Evolutionary conservation across 2,113 vertebrate species (phyloP).

Genomic region (Dipodomys ordii): DNA sequence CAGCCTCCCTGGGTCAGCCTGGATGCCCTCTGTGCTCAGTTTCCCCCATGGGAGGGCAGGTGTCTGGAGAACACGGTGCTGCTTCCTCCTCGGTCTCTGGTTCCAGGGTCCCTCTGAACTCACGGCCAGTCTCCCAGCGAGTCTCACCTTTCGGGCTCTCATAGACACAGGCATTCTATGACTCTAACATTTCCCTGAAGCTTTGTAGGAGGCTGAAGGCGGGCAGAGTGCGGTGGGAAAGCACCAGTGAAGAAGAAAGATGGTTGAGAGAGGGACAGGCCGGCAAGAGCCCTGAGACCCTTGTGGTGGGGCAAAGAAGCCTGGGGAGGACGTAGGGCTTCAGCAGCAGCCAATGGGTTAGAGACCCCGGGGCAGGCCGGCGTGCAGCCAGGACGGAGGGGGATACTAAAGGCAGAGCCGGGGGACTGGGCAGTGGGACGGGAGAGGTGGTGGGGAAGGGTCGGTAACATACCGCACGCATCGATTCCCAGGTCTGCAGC

Average conservation of each 20-base stretch:
- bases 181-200: no score
- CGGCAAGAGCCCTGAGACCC: fast-evolving
- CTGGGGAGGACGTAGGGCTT: no score
- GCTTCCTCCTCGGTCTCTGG: background rate
- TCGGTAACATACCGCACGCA: no score
- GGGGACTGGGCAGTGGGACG: no score
- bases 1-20: no score
- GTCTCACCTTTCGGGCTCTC: fast-evolving
- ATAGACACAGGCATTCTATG: no score
- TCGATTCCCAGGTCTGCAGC: no score
- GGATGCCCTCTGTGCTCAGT: background rate
- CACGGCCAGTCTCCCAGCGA: background rate
- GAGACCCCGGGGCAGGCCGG: fast-evolving
- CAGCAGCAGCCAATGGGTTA: fast-evolving
- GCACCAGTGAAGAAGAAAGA: background rate
- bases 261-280: background rate
- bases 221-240: no score
- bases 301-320: fast-evolving
- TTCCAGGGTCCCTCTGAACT: background rate
- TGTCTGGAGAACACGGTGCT: fast-evolving
- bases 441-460: no score
- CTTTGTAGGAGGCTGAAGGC: no score
- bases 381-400: fast-evolving
- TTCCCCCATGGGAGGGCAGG: no score
- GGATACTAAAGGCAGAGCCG: background rate